Conservation (phyloP, 2,888 invertebrate species). For the Napeogenes sylphis region DNA sequence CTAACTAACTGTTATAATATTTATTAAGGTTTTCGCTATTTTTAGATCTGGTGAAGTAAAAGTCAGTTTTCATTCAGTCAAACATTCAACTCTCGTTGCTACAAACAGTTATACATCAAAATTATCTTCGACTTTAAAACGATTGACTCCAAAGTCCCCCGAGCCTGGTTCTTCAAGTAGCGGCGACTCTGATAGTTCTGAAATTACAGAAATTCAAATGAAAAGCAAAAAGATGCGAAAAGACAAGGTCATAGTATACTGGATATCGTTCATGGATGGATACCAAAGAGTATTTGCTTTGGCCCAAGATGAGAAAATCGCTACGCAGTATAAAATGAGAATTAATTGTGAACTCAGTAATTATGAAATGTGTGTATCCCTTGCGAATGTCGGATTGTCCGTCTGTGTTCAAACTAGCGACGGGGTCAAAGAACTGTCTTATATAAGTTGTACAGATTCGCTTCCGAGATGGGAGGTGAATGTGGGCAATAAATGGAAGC, state of each 20-base stretch:
- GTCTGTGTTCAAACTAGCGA: constrained; percentile 67
- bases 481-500: constrained; percentile 88
- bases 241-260: constrained; percentile 87
- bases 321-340: constrained; percentile 76
- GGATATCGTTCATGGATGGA: constrained; percentile 87
- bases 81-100: constrained; percentile 69
- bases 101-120: constrained; percentile 74
- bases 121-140: constrained; percentile 74
- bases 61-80: constrained; percentile 84
- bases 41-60: constrained; percentile 82
- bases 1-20: not conserved
- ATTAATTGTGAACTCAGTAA: constrained; percentile 83
- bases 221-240: constrained; percentile 81
- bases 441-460: constrained; percentile 81
- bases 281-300: constrained; percentile 85
- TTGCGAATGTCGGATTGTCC: constrained; percentile 83
- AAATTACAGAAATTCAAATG: constrained; percentile 64
- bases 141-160: constrained; percentile 72
- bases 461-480: constrained; percentile 90
- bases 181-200: constrained; percentile 75
- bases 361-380: constrained; percentile 82
- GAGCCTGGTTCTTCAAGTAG: constrained; percentile 78
- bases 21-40: not conserved
- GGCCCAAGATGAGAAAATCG: constrained; percentile 86
- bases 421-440: constrained; percentile 81